phyloP scores from a whole-genome alignment of 2,888 invertebrate genomes.

The Polia nebulosa region DNA sequence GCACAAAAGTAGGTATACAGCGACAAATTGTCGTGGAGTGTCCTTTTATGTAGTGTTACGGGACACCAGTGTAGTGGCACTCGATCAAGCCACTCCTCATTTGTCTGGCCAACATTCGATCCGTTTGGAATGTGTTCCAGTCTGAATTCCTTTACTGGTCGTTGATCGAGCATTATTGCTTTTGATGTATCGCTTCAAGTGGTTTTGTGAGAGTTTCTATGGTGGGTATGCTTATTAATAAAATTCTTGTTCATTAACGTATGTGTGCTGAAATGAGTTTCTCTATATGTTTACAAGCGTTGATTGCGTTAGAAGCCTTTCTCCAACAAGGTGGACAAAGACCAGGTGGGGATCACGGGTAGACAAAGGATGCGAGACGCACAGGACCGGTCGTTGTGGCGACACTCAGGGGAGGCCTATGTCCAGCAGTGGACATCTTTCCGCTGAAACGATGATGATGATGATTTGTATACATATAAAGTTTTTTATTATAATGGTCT shows the following conservation, averaged over 20 bases:
- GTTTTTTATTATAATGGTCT: too few relatives aligned
- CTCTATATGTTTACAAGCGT: too few relatives aligned
- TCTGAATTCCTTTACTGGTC: constrained; percentile 27
- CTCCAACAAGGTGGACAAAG: too few relatives aligned
- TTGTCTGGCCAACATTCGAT: constrained; percentile 48
- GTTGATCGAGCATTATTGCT: constrained; percentile 37
- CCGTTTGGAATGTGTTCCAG: constrained; percentile 41
- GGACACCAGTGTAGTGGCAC: constrained; percentile 35
- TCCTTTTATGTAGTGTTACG: constrained; percentile 51
- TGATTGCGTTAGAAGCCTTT: too few relatives aligned
- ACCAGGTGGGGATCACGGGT: too few relatives aligned
- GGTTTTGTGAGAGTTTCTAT: not conserved
- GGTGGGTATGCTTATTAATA: not conserved
- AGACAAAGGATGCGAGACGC: too few relatives aligned
- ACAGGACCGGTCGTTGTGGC: too few relatives aligned
- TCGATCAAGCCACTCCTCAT: constrained; percentile 56
- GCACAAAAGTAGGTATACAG: constrained; percentile 23
- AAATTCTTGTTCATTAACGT: not conserved
- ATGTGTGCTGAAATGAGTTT: not conserved
- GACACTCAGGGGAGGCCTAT: too few relatives aligned
- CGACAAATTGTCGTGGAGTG: constrained; percentile 42
- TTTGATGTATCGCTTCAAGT: constrained; percentile 31
- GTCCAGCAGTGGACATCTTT: too few relatives aligned
- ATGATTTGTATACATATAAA: too few relatives aligned
- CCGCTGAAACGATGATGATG: too few relatives aligned